Conservation (phyloP, 1,140 invertebrate species). For the Anoplolepis gracilipes region DNA sequence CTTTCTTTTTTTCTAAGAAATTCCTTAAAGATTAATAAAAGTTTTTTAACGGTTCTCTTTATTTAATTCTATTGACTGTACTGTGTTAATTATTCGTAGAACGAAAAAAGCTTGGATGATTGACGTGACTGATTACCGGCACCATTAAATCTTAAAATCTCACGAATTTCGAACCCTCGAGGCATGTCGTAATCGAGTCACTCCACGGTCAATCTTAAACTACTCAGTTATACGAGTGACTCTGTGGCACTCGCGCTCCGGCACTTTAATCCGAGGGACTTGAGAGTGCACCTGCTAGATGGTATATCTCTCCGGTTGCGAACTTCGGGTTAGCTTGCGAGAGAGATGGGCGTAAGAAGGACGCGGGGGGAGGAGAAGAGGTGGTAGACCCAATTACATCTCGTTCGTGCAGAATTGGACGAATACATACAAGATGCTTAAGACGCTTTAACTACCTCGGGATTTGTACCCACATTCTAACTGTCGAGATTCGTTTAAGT, state of each 20-base stretch:
- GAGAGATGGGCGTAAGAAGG: slow-evolving; percentile 5
- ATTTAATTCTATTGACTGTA: background rate
- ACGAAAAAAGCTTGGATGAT: slow-evolving; percentile 18
- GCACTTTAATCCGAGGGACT: slow-evolving; percentile 64
- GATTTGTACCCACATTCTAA: slow-evolving; percentile 68
- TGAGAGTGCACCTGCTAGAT: slow-evolving; percentile 58
- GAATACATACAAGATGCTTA: slow-evolving; percentile 73
- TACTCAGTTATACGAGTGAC: slow-evolving; percentile 59
- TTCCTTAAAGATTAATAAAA: too few relatives aligned
- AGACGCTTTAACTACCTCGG: slow-evolving; percentile 70
- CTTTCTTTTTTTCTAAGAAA: too few relatives aligned
- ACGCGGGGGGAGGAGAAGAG: background rate
- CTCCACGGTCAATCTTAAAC: slow-evolving; percentile 64
- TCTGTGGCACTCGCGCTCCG: slow-evolving; percentile 52
- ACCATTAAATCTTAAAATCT: slow-evolving; percentile 51
- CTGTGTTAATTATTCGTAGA: slow-evolving; percentile 8
- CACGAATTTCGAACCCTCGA: slow-evolving; percentile 43
- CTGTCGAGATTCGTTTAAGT: slow-evolving; percentile 69
- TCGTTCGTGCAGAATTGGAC: slow-evolving; percentile 69
- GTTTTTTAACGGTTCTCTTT: slow-evolving; percentile 8
- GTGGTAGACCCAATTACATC: slow-evolving; percentile 73
- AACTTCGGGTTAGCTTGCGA: slow-evolving; percentile 57
- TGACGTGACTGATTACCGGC: slow-evolving; percentile 22
- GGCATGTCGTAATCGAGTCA: slow-evolving; percentile 58
- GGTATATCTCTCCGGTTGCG: slow-evolving; percentile 36